Conservation (phyloP, 2,888 invertebrate species). For the Xiphydria camelus region DNA sequence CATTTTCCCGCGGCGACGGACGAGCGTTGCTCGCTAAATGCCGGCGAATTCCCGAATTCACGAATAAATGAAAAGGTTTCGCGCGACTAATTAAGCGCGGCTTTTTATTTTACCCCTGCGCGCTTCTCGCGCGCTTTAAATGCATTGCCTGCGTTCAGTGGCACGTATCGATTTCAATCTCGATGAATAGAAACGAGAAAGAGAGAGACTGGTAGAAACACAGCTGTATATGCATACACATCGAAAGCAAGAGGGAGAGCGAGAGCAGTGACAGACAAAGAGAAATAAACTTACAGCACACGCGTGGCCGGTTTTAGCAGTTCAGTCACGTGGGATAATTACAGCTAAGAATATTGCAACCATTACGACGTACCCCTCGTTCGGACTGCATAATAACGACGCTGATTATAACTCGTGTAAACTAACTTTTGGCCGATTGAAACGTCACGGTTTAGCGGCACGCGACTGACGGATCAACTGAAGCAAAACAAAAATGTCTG, state of each 20-base stretch:
- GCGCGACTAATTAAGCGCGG: conserved; percentile 25
- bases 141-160: conserved; percentile 31
- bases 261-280: conserved; percentile 1
- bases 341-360: neutral
- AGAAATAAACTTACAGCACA: neutral
- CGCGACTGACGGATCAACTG: too few species aligned
- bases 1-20: neutral
- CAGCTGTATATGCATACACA: conserved; percentile 22
- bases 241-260: conserved; percentile 16
- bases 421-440: too few species aligned
- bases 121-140: conserved; percentile 26
- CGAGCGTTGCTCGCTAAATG: neutral
- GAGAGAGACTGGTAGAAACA: conserved; percentile 15
- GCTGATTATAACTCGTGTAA: too few species aligned
- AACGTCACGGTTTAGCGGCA: too few species aligned
- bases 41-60: too few species aligned
- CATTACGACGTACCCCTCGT: neutral
- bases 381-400: neutral
- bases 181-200: conserved; percentile 35
- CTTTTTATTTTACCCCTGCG: neutral
- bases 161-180: conserved; percentile 35
- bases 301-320: neutral
- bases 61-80: conserved; percentile 20
- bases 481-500: too few species aligned
- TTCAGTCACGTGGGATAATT: neutral